Evolutionary conservation across 2,113 vertebrate species (phyloP).

Genomic region (Toxostoma redivivum): DNA sequence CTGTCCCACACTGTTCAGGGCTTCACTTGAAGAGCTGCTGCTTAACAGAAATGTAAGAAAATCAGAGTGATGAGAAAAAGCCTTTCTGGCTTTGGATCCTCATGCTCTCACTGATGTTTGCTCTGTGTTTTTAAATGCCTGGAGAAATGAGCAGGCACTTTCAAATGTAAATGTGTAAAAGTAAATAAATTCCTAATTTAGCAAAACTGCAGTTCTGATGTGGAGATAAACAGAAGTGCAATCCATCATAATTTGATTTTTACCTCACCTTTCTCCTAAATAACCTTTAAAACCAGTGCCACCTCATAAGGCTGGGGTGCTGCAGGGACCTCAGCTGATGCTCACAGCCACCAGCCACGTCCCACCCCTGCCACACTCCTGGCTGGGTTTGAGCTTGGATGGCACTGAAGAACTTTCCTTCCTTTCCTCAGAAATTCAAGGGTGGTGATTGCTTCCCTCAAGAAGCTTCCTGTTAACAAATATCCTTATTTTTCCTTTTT

Average conservation of each 20-base stretch:
- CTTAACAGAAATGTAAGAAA: background rate
- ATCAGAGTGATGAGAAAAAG: background rate
- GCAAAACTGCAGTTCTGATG: background rate
- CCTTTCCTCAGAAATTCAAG: rapidly evolving
- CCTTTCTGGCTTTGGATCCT: background rate
- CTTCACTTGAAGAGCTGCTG: background rate
- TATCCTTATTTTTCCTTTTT: background rate
- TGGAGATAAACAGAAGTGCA: background rate
- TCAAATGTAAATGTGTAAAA: constrained; percentile 57
- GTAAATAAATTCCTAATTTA: constrained; percentile 46
- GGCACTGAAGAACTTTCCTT: background rate
- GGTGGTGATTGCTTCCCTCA: background rate
- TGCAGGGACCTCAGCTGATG: background rate
- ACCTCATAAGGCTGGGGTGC: rapidly evolving
- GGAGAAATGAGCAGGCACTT: constrained; percentile 30
- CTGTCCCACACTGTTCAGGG: background rate
- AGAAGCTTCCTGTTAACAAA: background rate
- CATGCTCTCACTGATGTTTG: background rate
- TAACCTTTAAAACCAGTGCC: background rate
- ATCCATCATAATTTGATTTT: background rate
- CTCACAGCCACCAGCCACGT: background rate
- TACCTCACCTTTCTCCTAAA: background rate
- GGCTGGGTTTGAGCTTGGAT: background rate
- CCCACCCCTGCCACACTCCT: background rate
- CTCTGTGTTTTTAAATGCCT: constrained; percentile 28